Conservation (phyloP, 1,140 invertebrate species). For the Conus betulinus region DNA sequence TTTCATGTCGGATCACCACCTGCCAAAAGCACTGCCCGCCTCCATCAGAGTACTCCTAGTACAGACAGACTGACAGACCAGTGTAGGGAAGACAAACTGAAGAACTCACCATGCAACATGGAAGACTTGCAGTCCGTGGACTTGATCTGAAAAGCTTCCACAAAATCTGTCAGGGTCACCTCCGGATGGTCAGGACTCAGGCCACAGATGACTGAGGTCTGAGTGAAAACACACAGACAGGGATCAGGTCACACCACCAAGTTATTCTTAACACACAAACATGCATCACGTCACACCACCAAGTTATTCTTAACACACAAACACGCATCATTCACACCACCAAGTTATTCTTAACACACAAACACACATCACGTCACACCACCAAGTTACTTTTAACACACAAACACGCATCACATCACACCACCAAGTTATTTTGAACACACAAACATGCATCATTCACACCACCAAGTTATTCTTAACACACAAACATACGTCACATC, state of each 20-base stretch:
- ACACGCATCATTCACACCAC: neutral
- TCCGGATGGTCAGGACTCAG: conserved; percentile 76
- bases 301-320: neutral
- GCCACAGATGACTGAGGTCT: conserved; percentile 77
- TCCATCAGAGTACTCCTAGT: too few species aligned
- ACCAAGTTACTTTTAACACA: too few species aligned
- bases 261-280: neutral
- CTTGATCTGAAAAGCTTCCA: conserved; percentile 79
- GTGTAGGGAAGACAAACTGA: neutral
- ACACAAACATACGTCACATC: too few species aligned
- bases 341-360: too few species aligned
- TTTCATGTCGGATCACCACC: too few species aligned
- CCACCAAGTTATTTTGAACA: too few species aligned
- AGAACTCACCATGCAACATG: conserved; percentile 82
- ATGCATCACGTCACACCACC: neutral
- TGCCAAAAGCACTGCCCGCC: too few species aligned
- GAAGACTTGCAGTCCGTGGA: conserved; percentile 84
- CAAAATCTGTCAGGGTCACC: conserved; percentile 79
- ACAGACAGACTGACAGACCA: neutral
- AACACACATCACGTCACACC: too few species aligned
- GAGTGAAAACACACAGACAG: conserved; percentile 53
- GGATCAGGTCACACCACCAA: neutral
- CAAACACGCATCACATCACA: too few species aligned
- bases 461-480: too few species aligned
- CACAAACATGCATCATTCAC: too few species aligned